phyloP scores from a whole-genome alignment of 2,888 invertebrate genomes.

The Doris montereyensis region DNA sequence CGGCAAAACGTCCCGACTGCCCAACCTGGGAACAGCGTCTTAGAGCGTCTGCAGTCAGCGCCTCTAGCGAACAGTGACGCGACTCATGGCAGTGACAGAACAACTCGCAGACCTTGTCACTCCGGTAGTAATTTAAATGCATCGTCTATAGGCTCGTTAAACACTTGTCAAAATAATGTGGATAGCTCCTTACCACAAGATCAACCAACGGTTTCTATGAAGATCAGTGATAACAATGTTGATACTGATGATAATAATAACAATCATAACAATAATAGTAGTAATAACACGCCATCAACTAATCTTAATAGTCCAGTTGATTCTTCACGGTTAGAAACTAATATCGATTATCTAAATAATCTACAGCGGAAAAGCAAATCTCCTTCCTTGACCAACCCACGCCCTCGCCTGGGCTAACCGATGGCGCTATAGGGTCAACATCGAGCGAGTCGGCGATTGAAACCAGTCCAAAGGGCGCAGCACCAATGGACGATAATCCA shows the following conservation, averaged over 20 bases:
- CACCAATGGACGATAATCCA: not conserved
- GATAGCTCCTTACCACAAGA: not conserved
- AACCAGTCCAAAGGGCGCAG: not conserved
- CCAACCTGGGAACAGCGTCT: not conserved
- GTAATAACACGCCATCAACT: not conserved
- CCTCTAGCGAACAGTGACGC: no score
- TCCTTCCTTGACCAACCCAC: not conserved
- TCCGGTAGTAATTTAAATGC: no score
- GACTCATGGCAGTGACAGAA: no score
- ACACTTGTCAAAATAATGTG: not conserved
- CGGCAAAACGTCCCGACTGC: not conserved
- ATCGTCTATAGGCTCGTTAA: no score
- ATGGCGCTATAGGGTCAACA: not conserved
- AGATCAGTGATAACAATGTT: not conserved
- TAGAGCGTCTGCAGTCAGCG: no score
- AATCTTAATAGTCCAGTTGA: not conserved
- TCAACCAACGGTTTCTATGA: not conserved
- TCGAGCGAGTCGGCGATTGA: not conserved
- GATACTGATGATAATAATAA: not conserved
- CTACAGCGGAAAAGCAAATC: not conserved
- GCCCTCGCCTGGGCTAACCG: not conserved
- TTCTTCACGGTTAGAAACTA: not conserved
- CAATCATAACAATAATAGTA: not conserved
- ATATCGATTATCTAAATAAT: not conserved
- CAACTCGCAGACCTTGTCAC: no score